Conservation (phyloP, 2,113 vertebrate species). For the Hemibates koningsi region DNA sequence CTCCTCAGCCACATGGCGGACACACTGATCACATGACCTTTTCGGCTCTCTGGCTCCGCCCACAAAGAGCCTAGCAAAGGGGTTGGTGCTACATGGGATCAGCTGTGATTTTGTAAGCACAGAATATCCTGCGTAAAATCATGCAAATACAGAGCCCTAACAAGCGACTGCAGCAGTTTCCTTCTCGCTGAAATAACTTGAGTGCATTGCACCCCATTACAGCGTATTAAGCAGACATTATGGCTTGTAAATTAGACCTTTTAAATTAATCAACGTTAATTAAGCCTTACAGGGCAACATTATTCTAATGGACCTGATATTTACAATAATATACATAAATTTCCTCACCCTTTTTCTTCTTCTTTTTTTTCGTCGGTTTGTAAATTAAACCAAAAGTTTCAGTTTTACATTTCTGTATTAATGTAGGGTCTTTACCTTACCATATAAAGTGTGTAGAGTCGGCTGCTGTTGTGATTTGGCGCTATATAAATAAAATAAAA, state of each 20-base stretch:
- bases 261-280: neutral
- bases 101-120: neutral
- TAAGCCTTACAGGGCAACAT: neutral
- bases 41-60: neutral
- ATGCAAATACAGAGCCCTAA: neutral
- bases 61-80: neutral
- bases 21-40: neutral
- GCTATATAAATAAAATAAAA: neutral
- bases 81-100: too few relatives aligned
- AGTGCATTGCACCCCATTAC: neutral
- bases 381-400: neutral
- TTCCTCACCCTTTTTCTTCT: neutral
- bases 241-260: neutral
- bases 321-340: neutral
- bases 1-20: slow-evolving; percentile 16
- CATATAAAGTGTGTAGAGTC: neutral
- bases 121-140: neutral
- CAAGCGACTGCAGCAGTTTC: neutral
- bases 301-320: neutral
- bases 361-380: neutral
- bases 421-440: neutral
- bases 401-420: neutral
- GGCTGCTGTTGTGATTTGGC: neutral
- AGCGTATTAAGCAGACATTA: neutral
- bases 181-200: neutral